Base-by-base conservation (phyloP, 2,797 vertebrate genomes). In the Oreonectes daqikongensis region DNA sequence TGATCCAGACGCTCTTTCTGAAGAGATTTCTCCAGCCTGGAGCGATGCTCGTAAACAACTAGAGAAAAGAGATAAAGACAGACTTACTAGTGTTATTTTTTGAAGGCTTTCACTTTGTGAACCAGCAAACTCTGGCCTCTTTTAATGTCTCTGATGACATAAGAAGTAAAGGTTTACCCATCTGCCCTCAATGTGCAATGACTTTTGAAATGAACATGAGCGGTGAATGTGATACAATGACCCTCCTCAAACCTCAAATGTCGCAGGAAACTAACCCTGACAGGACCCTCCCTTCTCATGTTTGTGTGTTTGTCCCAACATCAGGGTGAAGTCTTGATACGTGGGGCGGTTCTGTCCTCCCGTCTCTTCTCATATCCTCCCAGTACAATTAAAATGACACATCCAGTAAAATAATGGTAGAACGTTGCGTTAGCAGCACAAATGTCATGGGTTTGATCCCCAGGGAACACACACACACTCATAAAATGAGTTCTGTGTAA, bases 41-140 rank as follows among this genome's bases (percentile, higher is more conserved):
- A 99, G 82, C 98, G 94, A 89, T 99, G 97, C 88, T 99, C 98
- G 59, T 99, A 99, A 8, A 99, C 97, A 89, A 99, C 97, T 99
- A 85, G 42, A 78, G 87, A 78, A 86, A 50, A 68, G 79, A 38
- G 55, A 42, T 2, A 63, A 15, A 52, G 4, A 76, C n/a, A 76
- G 7, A 26, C 18, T 6, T 44, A 44, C 68, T 57, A 32, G 10
- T 50, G 22, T 3, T 65, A 30, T 74, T 74, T 53, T 38, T 42
- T 1, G 7, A 30, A 10, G 50, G 20, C 38, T 35, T 35, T 2
- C 52, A 48, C 20, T 61, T 11, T 38, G 28, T 69, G 65, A 59
- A 60, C 28, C 28, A 32, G 48, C 60, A 22, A 53, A 22, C 28
- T 65, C 14, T 26, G 6, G 42, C 44, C 60, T 15, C 53, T 2